A percentile compares a stretch with the other conserved stretches of the same genome.
phyloP scores from a whole-genome alignment of 53 echinoderm and acorn worm genomes.

The Stichopus horrens region DNA sequence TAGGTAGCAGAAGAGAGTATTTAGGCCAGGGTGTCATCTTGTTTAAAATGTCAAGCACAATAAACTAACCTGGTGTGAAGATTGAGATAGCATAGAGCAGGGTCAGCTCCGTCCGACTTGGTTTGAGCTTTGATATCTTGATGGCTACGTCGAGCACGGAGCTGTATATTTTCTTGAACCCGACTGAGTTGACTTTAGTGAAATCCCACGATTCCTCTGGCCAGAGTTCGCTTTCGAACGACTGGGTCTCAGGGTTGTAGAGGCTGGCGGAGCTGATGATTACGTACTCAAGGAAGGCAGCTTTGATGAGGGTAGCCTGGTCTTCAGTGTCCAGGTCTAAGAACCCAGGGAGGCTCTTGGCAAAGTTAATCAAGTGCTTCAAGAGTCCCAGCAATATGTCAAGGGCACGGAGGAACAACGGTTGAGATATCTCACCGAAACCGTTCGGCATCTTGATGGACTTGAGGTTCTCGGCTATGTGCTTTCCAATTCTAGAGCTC shows the following conservation, averaged over 20 bases:
- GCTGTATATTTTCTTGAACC: constrained; percentile 56
- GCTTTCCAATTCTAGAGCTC: background rate
- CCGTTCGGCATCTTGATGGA: constrained; percentile 3
- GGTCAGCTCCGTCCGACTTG: constrained; percentile 59
- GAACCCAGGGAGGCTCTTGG: constrained; percentile 76
- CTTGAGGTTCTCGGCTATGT: constrained; percentile 17
- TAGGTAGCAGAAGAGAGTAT: no score
- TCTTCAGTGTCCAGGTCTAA: constrained; percentile 63
- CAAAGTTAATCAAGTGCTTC: constrained; percentile 85
- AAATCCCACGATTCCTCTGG: constrained; percentile 57
- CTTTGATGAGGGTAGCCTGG: constrained; percentile 83
- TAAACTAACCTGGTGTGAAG: constrained; percentile 71
- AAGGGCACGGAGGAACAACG: constrained; percentile 36
- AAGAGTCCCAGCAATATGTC: constrained; percentile 74
- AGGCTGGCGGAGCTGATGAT: constrained; percentile 70
- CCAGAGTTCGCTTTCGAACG: constrained; percentile 68
- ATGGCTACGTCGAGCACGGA: constrained; percentile 55
- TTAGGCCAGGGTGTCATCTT: no score
- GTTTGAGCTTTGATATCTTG: constrained; percentile 62
- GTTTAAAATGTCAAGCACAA: no score
- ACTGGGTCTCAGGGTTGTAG: constrained; percentile 51
- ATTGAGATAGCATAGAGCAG: constrained; percentile 74
- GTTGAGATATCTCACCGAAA: background rate
- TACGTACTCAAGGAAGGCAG: constrained; percentile 78
- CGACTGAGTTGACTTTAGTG: constrained; percentile 56